A percentile compares a stretch with the other conserved stretches of the same genome.
Conservation (phyloP, 2,113 vertebrate species). For the Rhynchomys soricoides region DNA sequence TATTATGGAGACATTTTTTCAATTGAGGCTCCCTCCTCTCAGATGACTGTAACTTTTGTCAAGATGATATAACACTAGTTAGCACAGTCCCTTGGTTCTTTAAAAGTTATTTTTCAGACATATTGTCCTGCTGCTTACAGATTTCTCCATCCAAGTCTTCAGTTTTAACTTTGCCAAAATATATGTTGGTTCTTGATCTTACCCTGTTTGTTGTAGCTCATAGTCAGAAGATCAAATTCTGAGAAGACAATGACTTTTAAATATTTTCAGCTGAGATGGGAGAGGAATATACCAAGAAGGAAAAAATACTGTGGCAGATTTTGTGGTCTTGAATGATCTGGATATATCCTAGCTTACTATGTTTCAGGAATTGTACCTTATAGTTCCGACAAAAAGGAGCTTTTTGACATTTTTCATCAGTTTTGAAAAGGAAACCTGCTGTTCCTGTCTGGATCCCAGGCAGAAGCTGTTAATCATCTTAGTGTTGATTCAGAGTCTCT, state of each 20-base stretch:
- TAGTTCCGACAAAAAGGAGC: background rate
- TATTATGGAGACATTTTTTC: background rate
- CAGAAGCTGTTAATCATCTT: background rate
- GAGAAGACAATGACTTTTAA: background rate
- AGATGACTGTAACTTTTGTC: background rate
- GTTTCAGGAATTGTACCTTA: background rate
- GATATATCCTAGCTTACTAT: background rate
- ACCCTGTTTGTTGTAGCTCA: background rate
- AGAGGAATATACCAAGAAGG: background rate
- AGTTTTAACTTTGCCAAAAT: background rate
- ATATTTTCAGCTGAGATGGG: background rate
- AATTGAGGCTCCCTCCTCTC: background rate
- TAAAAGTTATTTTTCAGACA: background rate
- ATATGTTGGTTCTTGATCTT: background rate
- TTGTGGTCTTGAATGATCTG: background rate
- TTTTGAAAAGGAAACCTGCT: background rate
- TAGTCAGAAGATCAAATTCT: background rate
- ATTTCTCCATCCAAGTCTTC: background rate
- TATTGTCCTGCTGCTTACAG: background rate
- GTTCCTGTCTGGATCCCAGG: background rate
- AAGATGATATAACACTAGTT: background rate
- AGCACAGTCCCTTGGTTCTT: background rate
- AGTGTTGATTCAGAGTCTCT: background rate
- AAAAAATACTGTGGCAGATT: background rate
- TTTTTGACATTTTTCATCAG: background rate